Conservation (phyloP, 1,140 invertebrate species). For the Whitmania pigra region DNA sequence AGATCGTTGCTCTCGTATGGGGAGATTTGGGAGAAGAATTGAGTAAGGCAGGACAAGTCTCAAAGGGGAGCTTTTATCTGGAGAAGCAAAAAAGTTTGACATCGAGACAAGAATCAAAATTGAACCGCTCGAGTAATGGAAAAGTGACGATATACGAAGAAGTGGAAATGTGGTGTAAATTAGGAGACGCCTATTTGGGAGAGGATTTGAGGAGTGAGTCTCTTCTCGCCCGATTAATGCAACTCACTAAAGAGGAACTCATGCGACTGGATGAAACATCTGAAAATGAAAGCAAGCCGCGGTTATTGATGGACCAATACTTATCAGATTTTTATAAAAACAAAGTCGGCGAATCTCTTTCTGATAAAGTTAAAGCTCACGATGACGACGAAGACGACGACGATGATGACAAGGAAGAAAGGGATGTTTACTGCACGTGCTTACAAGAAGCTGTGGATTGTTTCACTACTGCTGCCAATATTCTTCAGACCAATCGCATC, state of each 20-base stretch:
- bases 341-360: too few relatives aligned
- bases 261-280: neutral
- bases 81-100: neutral
- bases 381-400: neutral
- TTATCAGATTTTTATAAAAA: too few relatives aligned
- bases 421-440: conserved; percentile 11
- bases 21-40: neutral
- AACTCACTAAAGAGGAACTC: conserved; percentile 8
- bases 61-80: neutral
- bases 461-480: neutral
- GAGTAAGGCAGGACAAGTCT: neutral
- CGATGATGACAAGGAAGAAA: conserved; percentile 9
- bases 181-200: conserved; percentile 11
- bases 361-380: neutral
- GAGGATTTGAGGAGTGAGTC: conserved; percentile 14
- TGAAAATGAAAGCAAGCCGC: neutral
- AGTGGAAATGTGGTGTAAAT: conserved; percentile 6
- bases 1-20: neutral
- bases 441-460: conserved; percentile 13
- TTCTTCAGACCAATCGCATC: neutral
- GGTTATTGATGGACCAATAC: too few relatives aligned
- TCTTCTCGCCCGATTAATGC: conserved; percentile 13
- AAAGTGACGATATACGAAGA: neutral
- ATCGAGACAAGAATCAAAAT: neutral
- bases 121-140: neutral